A percentile compares a stretch with the other conserved stretches of the same genome.
These are phyloP conservation scores for Dastarcus helophoroides DNA, from an alignment of 2,888 invertebrate species.

Conservation along the genomic window DNA sequence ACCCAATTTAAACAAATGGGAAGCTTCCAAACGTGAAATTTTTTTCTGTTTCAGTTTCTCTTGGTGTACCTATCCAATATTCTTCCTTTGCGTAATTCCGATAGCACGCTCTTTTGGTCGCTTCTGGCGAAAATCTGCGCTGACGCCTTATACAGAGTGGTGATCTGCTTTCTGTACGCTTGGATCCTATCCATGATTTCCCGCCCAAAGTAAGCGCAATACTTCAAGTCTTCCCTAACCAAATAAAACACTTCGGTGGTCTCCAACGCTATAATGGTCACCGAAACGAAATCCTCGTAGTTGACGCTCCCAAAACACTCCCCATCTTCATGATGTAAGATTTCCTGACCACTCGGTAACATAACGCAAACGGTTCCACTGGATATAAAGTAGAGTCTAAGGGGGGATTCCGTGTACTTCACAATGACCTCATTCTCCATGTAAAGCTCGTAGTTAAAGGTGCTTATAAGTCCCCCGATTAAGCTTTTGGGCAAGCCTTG, in stretches of 20 bases:
- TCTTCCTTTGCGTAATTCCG: constrained; percentile 8
- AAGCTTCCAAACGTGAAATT: too few species aligned
- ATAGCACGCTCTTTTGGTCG: constrained; percentile 6
- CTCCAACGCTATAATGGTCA: constrained; percentile 25
- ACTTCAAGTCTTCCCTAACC: constrained; percentile 19
- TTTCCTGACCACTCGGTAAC: constrained; percentile 39
- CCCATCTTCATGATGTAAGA: constrained; percentile 42
- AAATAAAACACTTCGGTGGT: constrained; percentile 29
- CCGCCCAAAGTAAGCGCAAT: constrained; percentile 17
- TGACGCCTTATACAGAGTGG: constrained; percentile 4
- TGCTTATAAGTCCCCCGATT: constrained; percentile 32
- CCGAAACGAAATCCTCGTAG: constrained; percentile 13
- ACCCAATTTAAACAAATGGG: too few species aligned
- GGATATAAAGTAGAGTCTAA: constrained; percentile 42
- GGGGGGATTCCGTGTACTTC: constrained; percentile 30
- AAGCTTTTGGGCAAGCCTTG: constrained; percentile 32
- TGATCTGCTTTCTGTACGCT: too few species aligned
- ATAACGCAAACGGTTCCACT: constrained; percentile 40
- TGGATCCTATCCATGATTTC: constrained; percentile 10
- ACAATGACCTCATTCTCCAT: constrained; percentile 39
- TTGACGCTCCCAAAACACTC: constrained; percentile 34
- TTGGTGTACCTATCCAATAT: too few species aligned
- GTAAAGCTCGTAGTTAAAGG: constrained; percentile 35
- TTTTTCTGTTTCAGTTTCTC: too few species aligned
- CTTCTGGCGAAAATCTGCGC: constrained; percentile 5